Evolutionary conservation across 2,888 invertebrate species (phyloP), one percentile per base, ranked within the genome.

Genomic region (Hofmannophila pseudospretella): DNA sequence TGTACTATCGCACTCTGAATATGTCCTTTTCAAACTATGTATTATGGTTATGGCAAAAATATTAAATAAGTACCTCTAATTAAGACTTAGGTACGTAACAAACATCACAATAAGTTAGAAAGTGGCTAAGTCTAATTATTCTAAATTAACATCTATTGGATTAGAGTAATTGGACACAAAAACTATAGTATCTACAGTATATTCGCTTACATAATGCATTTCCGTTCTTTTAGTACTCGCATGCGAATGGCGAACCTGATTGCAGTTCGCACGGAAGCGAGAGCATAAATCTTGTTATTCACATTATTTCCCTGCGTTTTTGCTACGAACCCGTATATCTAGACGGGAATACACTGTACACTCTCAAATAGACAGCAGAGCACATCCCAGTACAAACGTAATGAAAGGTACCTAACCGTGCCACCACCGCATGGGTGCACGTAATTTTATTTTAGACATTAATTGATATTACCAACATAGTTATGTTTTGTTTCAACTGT

Each of bases 401-500:
- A 34, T n/a, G n/a, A 32, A 39, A 45, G 41, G 44, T 10, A 4
- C n/a, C 22, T 9, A 14, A 23, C n/a, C 8, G 40, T 28, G 30
- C 36, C 34, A 37, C 33, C 44, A 39, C 36, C 36, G 36, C 12
- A 10, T 23, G 45, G 55, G 58, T 58, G 64, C 68, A 68, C 61
- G 38, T 54, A 62, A 27, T 32, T 72, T 73, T 79, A 69, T 65
- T 68, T 78, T 77, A 80, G 67, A 74, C 65, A 74, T 69, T 72
- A 67, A 45, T 51, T 49, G 45, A 28, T 14, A 16, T 9, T 67
- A 68, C 65, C 60, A 67, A 71, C 63, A 68, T 72, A 72, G 66
- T 75, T 79, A 77, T 71, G 79, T 87, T 88, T 86, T 80, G 84
- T 88, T 88, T 88, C 77, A 85, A 88, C 88, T 88, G 88, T 88